phyloP scores from a whole-genome alignment of 2,888 invertebrate genomes.

The Spodoptera picta region DNA sequence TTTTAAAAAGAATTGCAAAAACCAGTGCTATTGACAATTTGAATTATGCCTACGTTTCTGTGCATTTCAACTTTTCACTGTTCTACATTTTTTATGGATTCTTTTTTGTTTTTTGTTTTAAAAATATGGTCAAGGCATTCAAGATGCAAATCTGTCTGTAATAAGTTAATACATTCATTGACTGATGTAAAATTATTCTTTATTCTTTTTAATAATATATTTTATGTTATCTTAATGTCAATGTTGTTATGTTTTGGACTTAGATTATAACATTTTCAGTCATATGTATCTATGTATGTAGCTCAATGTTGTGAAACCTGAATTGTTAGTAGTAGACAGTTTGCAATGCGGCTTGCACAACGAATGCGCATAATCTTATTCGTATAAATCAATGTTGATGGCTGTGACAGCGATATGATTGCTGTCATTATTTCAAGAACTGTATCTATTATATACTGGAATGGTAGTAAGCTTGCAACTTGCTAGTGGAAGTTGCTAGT shows the following conservation, averaged over 20 bases:
- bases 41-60: slow-evolving; percentile 30
- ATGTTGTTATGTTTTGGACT: background rate
- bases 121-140: slow-evolving; percentile 54
- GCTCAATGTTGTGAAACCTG: slow-evolving; percentile 33
- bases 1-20: slow-evolving; percentile 59
- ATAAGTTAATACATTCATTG: slow-evolving; percentile 5
- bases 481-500: no score
- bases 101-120: slow-evolving; percentile 31
- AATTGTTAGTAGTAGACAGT: slow-evolving; percentile 18
- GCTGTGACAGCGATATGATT: slow-evolving; percentile 47
- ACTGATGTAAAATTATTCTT: background rate
- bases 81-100: slow-evolving; percentile 46
- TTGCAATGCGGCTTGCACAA: slow-evolving; percentile 34
- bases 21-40: slow-evolving; percentile 43
- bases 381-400: slow-evolving; percentile 35
- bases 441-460: slow-evolving; percentile 26
- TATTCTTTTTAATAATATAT: background rate
- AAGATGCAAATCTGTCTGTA: slow-evolving; percentile 31
- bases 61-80: slow-evolving; percentile 59
- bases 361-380: slow-evolving; percentile 41
- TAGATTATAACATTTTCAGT: slow-evolving; percentile 20
- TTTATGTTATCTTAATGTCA: slow-evolving; percentile 3
- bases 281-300: slow-evolving; percentile 9
- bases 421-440: slow-evolving; percentile 35
- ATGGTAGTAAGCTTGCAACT: slow-evolving; percentile 14